These are phyloP conservation scores for Seriola dumerili DNA, from an alignment of 2,113 vertebrate genomes.

Conservation along the genomic window DNA sequence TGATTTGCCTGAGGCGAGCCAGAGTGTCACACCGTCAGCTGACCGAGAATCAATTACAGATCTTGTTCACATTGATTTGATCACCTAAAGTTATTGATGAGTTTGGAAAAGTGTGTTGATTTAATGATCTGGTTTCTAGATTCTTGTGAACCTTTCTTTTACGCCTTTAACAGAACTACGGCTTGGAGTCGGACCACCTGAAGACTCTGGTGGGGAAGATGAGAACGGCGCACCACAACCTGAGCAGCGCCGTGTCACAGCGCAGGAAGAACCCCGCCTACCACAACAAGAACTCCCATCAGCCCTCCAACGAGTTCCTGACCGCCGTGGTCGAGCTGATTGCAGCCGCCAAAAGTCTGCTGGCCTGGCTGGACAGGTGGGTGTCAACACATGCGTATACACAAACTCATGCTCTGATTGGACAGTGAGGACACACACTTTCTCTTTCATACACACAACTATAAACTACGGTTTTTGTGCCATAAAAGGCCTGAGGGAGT, in stretches of 20 bases:
- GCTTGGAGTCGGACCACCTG: slow-evolving; percentile 94
- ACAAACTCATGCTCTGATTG: not conserved
- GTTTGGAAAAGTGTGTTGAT: not conserved
- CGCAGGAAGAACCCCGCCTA: slow-evolving; percentile 88
- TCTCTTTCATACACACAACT: no score
- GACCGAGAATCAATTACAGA: not conserved
- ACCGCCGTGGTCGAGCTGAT: slow-evolving; percentile 96
- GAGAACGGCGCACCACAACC: slow-evolving; percentile 86
- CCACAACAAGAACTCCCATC: slow-evolving; percentile 86
- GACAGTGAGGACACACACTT: not conserved
- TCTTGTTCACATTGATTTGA: not conserved
- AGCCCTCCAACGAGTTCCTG: slow-evolving; percentile 94
- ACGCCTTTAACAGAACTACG: slow-evolving; percentile 87
- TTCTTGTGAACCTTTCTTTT: no score
- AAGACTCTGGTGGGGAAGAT: slow-evolving; percentile 92
- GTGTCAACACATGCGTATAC: not conserved
- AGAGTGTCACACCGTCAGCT: not conserved
- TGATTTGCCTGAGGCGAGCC: not conserved
- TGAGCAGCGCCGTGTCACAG: slow-evolving; percentile 89
- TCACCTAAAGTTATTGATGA: not conserved
- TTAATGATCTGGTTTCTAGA: no score
- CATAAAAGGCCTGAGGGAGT: not conserved
- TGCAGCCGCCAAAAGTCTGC: slow-evolving; percentile 91
- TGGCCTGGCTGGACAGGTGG: slow-evolving; percentile 95
- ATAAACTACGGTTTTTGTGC: no score